Base-by-base conservation (phyloP, 2,797 vertebrate genomes). In the Trematomus bernacchii region DNA sequence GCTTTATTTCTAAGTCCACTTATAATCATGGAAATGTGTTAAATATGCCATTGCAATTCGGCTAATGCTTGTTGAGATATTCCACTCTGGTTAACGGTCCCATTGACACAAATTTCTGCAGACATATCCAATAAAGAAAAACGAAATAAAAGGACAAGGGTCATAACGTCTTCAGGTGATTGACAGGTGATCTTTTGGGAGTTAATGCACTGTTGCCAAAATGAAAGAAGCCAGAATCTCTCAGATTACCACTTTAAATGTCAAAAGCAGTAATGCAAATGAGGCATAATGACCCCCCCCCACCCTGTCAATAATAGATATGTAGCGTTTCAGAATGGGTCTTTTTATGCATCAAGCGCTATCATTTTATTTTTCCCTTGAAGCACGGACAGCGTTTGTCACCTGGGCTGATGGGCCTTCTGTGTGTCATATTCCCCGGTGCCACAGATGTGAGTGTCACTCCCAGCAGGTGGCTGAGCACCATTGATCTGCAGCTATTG, bases 401-500 rank as follows among this genome's bases (percentile, higher is more conserved):
- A 90, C 76, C 75, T 66, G 66, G 11, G 51, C 48, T 81, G 87
- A 81, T 66, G 54, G 66, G 3, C 63, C 53, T 27, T 68, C 75
- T 77, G 80, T 74, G 60, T 70, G 66, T 80, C 80, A 67, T 48
- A 21, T 54, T 72, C 75, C 70, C 71, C 0, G n/a, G 15, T 60
- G 84, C 6, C 57, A 80, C 72, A 77, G 84, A 73, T 61, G 71
- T 18, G 71, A 51, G 48, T 61, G 66, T 55, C 37, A 7, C 54
- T 81, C 76, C 63, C 63, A 23, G 79, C 70, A 12, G 79, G 57
- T 27, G 18, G 54, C 64, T 57, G 76, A 87, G 62, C 48, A 19
- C 47, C 65, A 83, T 57, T 77, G 80, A 86, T 87, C 71, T 46
- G 37, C 13, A n/a, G 71, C 70, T 62, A 80, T 68, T 67, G 83